Evolutionary conservation across 1,140 invertebrate genomes (phyloP).

Genomic region (Habropoda laboriosa): DNA sequence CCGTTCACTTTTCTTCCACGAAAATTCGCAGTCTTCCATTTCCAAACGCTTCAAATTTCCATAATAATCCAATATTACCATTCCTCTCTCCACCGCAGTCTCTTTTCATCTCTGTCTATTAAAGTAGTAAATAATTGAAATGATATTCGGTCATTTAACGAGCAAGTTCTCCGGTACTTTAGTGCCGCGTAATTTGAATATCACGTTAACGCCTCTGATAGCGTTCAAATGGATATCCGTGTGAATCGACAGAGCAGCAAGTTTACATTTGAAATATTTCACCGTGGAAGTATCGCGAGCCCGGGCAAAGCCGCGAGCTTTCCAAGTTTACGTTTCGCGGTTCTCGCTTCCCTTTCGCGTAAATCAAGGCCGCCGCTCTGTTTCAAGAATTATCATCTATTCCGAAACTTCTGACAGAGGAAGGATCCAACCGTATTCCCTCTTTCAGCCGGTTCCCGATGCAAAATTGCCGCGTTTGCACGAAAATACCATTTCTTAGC

Average conservation of each 20-base stretch:
- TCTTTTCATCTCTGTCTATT: no score
- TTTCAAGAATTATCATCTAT: constrained; percentile 49
- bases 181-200: no score
- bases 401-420: constrained; percentile 37
- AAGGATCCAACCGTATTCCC: constrained; percentile 9
- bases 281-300: not conserved
- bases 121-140: no score
- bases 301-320: constrained; percentile 15
- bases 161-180: no score
- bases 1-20: no score
- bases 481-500: constrained; percentile 17
- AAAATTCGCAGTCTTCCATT: no score
- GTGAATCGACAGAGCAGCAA: constrained; percentile 13
- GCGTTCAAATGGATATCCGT: not conserved
- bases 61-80: no score
- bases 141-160: no score
- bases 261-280: not conserved
- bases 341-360: constrained; percentile 28
- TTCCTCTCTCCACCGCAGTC: no score
- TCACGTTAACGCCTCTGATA: not conserved
- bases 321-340: constrained; percentile 39
- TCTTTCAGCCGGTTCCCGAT: no score
- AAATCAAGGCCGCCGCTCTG: not conserved
- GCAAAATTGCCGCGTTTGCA: not conserved
- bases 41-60: no score